Evolutionary conservation across 2,113 vertebrate genomes (phyloP).

Genomic region (Sorex fumeus): DNA sequence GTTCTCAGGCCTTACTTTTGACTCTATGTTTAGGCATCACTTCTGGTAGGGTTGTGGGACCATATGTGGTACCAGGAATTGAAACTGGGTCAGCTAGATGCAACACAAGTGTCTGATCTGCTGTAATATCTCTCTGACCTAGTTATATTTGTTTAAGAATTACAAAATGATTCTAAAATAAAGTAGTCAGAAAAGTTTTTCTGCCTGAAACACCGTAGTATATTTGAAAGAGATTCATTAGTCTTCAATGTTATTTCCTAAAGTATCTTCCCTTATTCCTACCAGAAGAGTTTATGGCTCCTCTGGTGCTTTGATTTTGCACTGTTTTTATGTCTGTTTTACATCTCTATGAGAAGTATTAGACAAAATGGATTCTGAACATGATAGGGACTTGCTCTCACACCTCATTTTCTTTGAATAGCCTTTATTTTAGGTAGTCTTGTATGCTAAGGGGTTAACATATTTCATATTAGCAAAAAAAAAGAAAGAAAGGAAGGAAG

Average conservation of each 20-base stretch:
- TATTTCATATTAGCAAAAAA: not conserved
- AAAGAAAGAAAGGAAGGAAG: not conserved
- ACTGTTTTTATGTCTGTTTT: not conserved
- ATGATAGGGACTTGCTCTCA: too few relatives aligned
- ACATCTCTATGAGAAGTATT: not conserved
- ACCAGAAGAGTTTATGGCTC: too few relatives aligned
- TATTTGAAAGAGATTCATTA: not conserved
- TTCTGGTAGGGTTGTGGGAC: too few relatives aligned
- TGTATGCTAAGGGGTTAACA: not conserved
- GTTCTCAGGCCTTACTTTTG: too few relatives aligned
- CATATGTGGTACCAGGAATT: too few relatives aligned
- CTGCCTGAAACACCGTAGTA: not conserved
- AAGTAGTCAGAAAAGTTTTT: not conserved
- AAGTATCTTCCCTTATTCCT: too few relatives aligned
- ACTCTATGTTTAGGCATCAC: too few relatives aligned
- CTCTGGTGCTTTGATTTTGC: not conserved
- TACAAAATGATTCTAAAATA: slow-evolving; percentile 11
- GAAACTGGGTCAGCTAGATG: too few relatives aligned
- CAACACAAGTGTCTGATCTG: too few relatives aligned
- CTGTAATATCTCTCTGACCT: too few relatives aligned
- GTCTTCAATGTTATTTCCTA: too few relatives aligned
- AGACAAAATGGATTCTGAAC: not conserved
- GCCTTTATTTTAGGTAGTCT: not conserved
- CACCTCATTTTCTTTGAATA: not conserved
- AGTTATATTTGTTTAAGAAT: too few relatives aligned